These are phyloP conservation scores for Drosophila nigricruria DNA, from an alignment of 2,888 invertebrate genomes.

Conservation along the genomic window DNA sequence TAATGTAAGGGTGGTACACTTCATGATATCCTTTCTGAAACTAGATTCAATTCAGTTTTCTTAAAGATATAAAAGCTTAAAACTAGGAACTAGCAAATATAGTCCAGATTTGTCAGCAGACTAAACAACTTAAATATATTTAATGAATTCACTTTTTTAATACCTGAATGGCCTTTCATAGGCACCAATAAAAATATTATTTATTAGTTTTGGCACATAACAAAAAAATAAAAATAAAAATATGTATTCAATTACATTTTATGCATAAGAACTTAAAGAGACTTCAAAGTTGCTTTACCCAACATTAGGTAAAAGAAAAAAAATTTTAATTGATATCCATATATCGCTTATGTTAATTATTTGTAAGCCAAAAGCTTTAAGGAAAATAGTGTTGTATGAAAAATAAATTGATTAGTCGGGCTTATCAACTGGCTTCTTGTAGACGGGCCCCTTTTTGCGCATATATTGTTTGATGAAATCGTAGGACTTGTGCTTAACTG, in stretches of 20 bases:
- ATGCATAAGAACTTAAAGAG: conserved; percentile 12
- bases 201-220: conserved; percentile 21
- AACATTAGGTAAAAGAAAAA: conserved; percentile 10
- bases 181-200: neutral
- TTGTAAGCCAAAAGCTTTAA: conserved; percentile 5
- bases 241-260: conserved; percentile 12
- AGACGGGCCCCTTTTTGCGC: conserved; percentile 94
- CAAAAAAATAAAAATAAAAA: conserved; percentile 1
- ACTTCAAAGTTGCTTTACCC: neutral
- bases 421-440: conserved; percentile 58
- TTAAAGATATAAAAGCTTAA: neutral
- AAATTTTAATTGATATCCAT: conserved; percentile 1
- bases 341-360: conserved; percentile 7
- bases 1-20: neutral
- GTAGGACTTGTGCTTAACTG: conserved; percentile 96
- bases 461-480: conserved; percentile 98
- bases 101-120: neutral
- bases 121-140: neutral
- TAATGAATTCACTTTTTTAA: neutral
- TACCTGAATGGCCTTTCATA: neutral
- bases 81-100: neutral
- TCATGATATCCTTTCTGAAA: too few species aligned
- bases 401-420: conserved; percentile 12
- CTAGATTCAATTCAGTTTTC: neutral
- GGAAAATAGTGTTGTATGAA: conserved; percentile 17